Base-by-base conservation (phyloP, 2,797 vertebrate genomes). In the Falco biarmicus region DNA sequence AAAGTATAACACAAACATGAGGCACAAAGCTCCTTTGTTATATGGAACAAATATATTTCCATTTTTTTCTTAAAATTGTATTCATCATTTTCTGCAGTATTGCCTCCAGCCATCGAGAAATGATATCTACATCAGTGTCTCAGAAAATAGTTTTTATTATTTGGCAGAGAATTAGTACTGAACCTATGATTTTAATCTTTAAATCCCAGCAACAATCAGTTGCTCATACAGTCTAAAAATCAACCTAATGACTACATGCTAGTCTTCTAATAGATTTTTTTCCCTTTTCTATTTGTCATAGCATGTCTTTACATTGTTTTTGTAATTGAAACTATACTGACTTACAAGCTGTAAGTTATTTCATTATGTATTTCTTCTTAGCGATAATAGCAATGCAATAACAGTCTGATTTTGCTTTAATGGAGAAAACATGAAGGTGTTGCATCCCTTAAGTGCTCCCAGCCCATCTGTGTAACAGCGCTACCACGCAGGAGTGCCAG, bases 371-470 rank as follows among this genome's bases (percentile, higher is more conserved):
- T 39, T 73, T 73, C 86, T 77, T 79, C 65, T 61, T 61, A 65
- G 47, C 2, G 0, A 22, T 63, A 61, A 56, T 4, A 75, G 48
- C 34, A 71, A 50, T 29, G n/a, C 48, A 71, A 2, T 57, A 71
- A 32, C 13, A 41, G 47, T 28, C 37, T 51, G 59, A 76, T 80
- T 87, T 75, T 66, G 26, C 41, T 76, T 47, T 53, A 71, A n/a
- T 13, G 26, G 22, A 84, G 66, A 50, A 89, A 54, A 69, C 13
- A 12, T 6, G 57, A 74, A 66, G 20, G 24, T 50, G 32, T 83
- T 77, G 34, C 1, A 0, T 28, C 18, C 56, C 45, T 69, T 16
- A 37, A 45, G 57, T 1, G 1, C 32, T 39, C 15, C 0, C 0
- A 0, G 50, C 41, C 68, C 34, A 20, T 11, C 29, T 39, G 57